Conservation (phyloP, 2,888 invertebrate genomes). For the Drosophila bunnanda region DNA sequence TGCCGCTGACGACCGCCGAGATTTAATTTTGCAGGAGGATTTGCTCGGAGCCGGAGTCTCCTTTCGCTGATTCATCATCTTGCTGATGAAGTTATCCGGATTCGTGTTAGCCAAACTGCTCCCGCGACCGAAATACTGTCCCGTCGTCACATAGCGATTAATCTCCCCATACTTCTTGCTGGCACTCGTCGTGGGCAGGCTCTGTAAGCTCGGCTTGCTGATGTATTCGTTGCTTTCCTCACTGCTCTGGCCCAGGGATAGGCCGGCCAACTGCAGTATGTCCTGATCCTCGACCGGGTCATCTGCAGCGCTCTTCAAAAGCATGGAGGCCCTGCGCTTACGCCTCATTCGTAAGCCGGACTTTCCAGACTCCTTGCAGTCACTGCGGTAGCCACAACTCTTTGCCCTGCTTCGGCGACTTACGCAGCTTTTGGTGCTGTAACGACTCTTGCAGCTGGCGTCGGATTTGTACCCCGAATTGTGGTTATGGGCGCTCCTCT, state of each 20-base stretch:
- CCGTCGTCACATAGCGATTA: slow-evolving; percentile 85
- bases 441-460: slow-evolving; percentile 87
- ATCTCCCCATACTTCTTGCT: slow-evolving; percentile 84
- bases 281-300: slow-evolving; percentile 85
- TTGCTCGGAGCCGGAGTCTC: slow-evolving; percentile 50
- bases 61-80: slow-evolving; percentile 75
- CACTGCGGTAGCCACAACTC: slow-evolving; percentile 83
- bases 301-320: slow-evolving; percentile 85
- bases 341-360: slow-evolving; percentile 80
- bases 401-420: slow-evolving; percentile 86
- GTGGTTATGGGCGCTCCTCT: slow-evolving; percentile 72
- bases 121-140: slow-evolving; percentile 82
- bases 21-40: slow-evolving; percentile 82
- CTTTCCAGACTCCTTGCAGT: slow-evolving; percentile 81
- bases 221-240: slow-evolving; percentile 84
- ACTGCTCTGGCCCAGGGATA: slow-evolving; percentile 87
- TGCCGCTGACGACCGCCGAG: slow-evolving; percentile 83
- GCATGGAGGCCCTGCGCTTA: slow-evolving; percentile 75
- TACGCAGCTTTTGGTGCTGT: slow-evolving; percentile 86
- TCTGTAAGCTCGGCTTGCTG: slow-evolving; percentile 82
- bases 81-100: slow-evolving; percentile 60
- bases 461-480: slow-evolving; percentile 87
- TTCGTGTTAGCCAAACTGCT: slow-evolving; percentile 23
- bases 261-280: slow-evolving; percentile 86
- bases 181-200: slow-evolving; percentile 80